These are phyloP conservation scores for Ailuropoda melanoleuca DNA, from an alignment of 2,113 vertebrate species.

Conservation along the genomic window DNA sequence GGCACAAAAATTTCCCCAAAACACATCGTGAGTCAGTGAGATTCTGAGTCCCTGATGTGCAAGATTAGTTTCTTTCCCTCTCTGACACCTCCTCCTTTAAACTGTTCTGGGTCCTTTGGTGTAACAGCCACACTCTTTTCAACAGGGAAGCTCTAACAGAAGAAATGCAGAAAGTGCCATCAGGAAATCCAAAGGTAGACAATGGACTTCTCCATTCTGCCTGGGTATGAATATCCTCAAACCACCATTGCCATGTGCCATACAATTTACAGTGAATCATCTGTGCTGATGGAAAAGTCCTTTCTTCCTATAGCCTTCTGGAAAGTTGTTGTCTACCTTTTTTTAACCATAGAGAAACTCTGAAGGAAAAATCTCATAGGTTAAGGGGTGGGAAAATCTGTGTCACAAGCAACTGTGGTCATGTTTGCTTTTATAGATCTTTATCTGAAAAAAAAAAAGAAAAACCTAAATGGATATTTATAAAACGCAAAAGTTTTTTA, in stretches of 20 bases:
- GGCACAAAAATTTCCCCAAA: neutral
- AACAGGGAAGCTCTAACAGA: neutral
- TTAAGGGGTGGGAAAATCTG: neutral
- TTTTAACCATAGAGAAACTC: constrained; percentile 17
- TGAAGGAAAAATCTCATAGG: neutral
- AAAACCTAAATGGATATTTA: neutral
- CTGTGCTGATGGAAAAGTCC: neutral
- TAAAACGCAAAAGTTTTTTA: neutral
- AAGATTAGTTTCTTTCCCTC: neutral
- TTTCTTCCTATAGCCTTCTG: neutral
- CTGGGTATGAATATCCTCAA: neutral
- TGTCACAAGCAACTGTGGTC: neutral
- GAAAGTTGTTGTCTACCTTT: constrained; percentile 47
- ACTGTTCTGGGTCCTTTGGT: neutral
- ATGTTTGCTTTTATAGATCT: neutral
- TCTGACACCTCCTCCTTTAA: neutral
- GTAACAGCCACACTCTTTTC: neutral
- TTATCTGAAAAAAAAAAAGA: neutral
- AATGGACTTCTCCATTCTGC: neutral
- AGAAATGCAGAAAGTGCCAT: neutral
- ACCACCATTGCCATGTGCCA: neutral
- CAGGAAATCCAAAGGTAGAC: neutral
- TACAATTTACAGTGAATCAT: neutral
- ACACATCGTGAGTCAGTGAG: neutral
- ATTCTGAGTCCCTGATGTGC: neutral